Base-by-base conservation (phyloP, 2,888 invertebrate species). In the Lamellibrachia columna region DNA sequence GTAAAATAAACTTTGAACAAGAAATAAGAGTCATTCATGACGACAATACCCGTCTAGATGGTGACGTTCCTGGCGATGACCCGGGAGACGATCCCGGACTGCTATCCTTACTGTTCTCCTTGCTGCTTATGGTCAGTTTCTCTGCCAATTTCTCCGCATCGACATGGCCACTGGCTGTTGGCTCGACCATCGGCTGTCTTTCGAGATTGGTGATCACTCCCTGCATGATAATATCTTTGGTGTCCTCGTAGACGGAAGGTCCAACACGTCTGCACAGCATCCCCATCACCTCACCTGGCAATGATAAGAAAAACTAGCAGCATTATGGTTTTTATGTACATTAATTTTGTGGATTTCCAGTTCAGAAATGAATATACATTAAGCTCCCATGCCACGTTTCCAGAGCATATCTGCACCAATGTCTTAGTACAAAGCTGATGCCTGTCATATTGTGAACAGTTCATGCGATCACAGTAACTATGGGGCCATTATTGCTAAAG, bases 181-280 rank as follows among this genome's bases (percentile, higher is more conserved):
- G 94, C 93, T 95, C 95, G 90, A 94, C 95, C 40, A 94, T 92
- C 7, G 95, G 94, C 93, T 97, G 96, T 52, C 97, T 94, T 93
- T 97, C 97, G 91, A 97, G 94, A 94, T 97, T 97, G 8, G 94
- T 94, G 60, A 94, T 94, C 75, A 97, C 96, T n/a, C 97, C 96
- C 90, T 95, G 94, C n/a, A 97, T 93, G n/a, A 97, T 95, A 91
- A 94, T 94, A 53, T 95, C 95, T 93, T 95, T 96, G 75, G 95
- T 95, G 52, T 95, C 94, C 53, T 94, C 94, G 94, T 97, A 97
- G 3, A 97, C 95, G 52, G 94, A 94, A n/a, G 96, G 93, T 1
- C 97, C 97, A 93, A 95, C 93, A 92, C 95, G 95, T 91, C 94
- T 94, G 94, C 97, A 97, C 53, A 97, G 95, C n/a, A 95, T 95